These are phyloP conservation scores for Chamaetylas fuelleborni DNA, from an alignment of 2,113 vertebrate species.

Conservation along the genomic window DNA sequence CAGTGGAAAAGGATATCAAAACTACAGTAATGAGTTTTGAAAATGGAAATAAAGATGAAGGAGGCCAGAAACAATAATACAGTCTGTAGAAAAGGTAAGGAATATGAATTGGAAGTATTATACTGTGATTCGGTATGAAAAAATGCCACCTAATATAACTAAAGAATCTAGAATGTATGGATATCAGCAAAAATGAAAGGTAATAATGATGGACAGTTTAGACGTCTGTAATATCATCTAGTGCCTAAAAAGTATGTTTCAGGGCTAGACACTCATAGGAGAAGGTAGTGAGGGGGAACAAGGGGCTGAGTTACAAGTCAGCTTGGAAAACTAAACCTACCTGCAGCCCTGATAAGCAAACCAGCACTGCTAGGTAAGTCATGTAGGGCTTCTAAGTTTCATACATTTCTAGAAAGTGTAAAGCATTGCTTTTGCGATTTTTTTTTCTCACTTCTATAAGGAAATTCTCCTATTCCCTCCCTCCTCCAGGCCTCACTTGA, in stretches of 20 bases:
- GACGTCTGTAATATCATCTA: neutral
- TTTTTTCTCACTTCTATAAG: neutral
- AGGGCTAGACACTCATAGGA: neutral
- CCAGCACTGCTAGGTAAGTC: neutral
- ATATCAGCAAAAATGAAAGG: neutral
- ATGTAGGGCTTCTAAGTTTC: neutral
- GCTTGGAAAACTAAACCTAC: neutral
- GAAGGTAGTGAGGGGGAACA: neutral
- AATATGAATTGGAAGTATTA: conserved; percentile 9
- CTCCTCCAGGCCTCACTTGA: neutral
- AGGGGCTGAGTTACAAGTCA: neutral
- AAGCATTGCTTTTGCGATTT: neutral
- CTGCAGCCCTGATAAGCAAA: neutral
- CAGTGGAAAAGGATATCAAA: neutral
- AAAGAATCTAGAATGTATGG: neutral
- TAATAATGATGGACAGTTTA: neutral
- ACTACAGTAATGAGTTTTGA: neutral
- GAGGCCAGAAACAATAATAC: neutral
- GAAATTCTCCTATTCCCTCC: neutral
- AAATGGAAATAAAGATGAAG: neutral
- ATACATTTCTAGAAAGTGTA: neutral
- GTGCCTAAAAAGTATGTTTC: neutral
- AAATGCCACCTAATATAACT: neutral
- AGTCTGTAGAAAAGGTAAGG: neutral
- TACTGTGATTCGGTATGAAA: conserved; percentile 46